These are phyloP conservation scores for Sphaerodactylus townsendi DNA, from an alignment of 2,113 vertebrate genomes.

Conservation along the genomic window DNA sequence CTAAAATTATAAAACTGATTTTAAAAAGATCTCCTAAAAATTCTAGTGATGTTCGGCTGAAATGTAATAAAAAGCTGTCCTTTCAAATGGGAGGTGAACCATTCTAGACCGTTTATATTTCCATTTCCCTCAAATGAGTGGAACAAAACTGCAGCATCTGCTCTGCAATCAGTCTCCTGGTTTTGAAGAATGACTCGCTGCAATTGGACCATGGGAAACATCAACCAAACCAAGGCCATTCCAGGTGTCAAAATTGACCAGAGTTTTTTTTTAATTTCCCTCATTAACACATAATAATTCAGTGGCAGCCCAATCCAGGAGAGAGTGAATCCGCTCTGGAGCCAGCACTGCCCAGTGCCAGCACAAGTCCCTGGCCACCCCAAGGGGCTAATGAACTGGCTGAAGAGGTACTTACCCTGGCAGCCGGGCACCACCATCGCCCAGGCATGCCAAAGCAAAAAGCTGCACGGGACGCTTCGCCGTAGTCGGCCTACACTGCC, in stretches of 20 bases:
- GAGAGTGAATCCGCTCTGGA: too few species aligned
- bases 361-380: too few species aligned
- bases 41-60: too few species aligned
- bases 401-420: too few species aligned
- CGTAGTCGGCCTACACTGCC: too few species aligned
- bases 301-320: too few species aligned
- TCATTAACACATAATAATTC: neutral
- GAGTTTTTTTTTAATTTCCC: neutral
- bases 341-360: too few species aligned
- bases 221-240: neutral
- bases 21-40: neutral
- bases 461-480: too few species aligned
- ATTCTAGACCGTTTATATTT: neutral
- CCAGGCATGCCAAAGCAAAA: too few species aligned
- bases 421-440: too few species aligned
- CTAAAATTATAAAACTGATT: neutral
- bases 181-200: neutral
- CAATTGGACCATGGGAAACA: neutral
- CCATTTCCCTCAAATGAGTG: neutral
- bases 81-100: too few species aligned
- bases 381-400: too few species aligned
- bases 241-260: neutral
- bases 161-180: neutral
- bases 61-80: neutral
- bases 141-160: neutral